These are phyloP conservation scores for Callinectes sapidus DNA, from an alignment of 2,888 invertebrate species.

Conservation along the genomic window DNA sequence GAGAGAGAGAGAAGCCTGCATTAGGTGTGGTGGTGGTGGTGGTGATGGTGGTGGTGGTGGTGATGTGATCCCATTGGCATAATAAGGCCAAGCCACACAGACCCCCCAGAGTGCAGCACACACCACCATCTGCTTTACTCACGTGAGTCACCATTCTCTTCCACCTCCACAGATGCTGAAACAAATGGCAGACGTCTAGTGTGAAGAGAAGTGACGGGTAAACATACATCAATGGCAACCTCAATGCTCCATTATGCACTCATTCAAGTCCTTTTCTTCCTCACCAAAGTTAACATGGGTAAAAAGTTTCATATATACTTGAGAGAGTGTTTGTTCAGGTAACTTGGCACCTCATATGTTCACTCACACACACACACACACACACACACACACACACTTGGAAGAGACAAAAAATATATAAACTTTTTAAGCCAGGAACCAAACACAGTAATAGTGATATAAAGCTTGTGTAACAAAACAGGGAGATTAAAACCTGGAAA, in stretches of 20 bases:
- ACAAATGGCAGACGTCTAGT: slow-evolving; percentile 46
- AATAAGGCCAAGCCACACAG: slow-evolving; percentile 27
- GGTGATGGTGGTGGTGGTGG: background rate
- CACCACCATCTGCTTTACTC: slow-evolving; percentile 42
- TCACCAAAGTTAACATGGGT: background rate
- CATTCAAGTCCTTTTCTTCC: background rate
- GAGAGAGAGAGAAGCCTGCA: background rate
- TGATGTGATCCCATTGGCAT: slow-evolving; percentile 17
- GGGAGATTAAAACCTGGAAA: background rate
- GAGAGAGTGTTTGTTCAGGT: background rate
- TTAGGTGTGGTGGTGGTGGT: background rate
- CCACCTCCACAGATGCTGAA: slow-evolving; percentile 49
- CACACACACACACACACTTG: no score
- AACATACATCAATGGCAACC: background rate
- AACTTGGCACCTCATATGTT: background rate
- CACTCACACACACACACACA: no score
- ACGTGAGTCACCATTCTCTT: slow-evolving; percentile 51
- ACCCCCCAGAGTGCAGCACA: slow-evolving; percentile 13
- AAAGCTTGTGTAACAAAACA: no score
- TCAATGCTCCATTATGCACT: background rate
- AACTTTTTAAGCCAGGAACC: no score
- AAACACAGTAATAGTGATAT: no score
- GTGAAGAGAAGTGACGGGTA: slow-evolving; percentile 7
- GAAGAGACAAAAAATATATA: no score
- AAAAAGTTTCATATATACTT: background rate